Evolutionary conservation across 2,113 vertebrate genomes (phyloP), one percentile per base, ranked within the genome.

Genomic region (Thunnus maccoyii): DNA sequence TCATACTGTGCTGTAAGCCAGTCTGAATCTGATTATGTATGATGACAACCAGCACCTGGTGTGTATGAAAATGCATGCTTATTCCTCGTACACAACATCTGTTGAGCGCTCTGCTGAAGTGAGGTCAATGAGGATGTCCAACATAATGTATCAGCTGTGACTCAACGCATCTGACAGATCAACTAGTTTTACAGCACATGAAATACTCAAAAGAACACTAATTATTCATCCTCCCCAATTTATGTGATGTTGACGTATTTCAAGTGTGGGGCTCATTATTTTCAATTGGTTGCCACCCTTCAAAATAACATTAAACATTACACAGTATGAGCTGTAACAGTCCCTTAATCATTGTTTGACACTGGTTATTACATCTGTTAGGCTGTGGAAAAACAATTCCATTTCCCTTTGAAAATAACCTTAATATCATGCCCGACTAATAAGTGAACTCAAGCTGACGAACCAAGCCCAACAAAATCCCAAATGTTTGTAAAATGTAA

Each of bases 1-100:
- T 82, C 77, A 58, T 18, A 22, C 70, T 67, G 82, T 89, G 91
- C 86, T 85, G 64, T 82, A 76, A 86, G 55, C 86, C 81, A 66
- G 76, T 72, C 67, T 73, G 72, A 78, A 82, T 84, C 72, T 70
- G 62, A 89, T 87, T 88, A 90, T 80, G 58, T 50, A 71, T 80
- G 72, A 87, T 72, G 84, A 76, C 82, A 77, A n/a, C 41, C 80
- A 56, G 74, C 88, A 90, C 81, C 84, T 85, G 85, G n/a, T 71
- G 80, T 61, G 25, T 76, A 80, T 89, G 82, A 75, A 91, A 88
- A 92, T 92, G 68, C 72, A 85, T 90, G 78, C 51, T 67, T 60
- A 51, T 74, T 79, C 60, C 57, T 79, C 5, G 30, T 56, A 83
- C 82, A 68, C 85, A 73, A 84, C 88, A 85, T 85, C 89, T 93